These are phyloP conservation scores for Sminthurides aquaticus DNA, from an alignment of 2,888 invertebrate species.

Conservation along the genomic window DNA sequence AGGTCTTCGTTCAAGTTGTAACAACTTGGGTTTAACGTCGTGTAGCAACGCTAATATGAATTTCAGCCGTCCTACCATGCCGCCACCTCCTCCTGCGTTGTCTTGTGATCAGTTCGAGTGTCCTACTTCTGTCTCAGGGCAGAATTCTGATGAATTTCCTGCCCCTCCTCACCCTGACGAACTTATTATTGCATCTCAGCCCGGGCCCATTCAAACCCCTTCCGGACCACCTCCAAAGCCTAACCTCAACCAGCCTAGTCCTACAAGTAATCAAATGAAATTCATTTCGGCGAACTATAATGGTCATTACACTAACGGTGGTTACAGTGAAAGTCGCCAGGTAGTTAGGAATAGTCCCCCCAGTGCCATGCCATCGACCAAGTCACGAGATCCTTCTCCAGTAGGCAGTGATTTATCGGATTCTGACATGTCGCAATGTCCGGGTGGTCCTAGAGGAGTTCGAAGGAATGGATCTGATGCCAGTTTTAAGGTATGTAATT, in stretches of 20 bases:
- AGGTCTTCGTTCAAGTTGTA: constrained; percentile 1
- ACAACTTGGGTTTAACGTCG: background rate
- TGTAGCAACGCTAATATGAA: background rate
- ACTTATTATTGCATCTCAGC: constrained; percentile 10
- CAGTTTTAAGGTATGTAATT: constrained; percentile 66
- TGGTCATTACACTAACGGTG: constrained; percentile 27
- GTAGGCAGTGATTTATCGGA: constrained; percentile 36
- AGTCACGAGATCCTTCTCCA: constrained; percentile 38
- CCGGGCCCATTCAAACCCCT: background rate
- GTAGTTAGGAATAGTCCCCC: constrained; percentile 25
- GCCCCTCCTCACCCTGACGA: constrained; percentile 45
- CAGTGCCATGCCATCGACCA: constrained; percentile 5
- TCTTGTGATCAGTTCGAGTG: constrained; percentile 28
- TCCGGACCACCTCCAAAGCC: constrained; percentile 16
- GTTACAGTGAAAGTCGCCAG: constrained; percentile 4
- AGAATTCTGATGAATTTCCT: constrained; percentile 44
- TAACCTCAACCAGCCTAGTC: background rate
- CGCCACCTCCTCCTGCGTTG: constrained; percentile 38
- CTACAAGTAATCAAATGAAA: background rate
- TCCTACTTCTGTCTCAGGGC: constrained; percentile 13
- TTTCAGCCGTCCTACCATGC: constrained; percentile 23
- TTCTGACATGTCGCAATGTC: constrained; percentile 28
- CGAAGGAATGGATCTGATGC: constrained; percentile 69
- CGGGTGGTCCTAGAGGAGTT: constrained; percentile 35
- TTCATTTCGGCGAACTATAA: constrained; percentile 23